Conservation (phyloP, 2,113 vertebrate species). For the Calyptomena viridis region DNA sequence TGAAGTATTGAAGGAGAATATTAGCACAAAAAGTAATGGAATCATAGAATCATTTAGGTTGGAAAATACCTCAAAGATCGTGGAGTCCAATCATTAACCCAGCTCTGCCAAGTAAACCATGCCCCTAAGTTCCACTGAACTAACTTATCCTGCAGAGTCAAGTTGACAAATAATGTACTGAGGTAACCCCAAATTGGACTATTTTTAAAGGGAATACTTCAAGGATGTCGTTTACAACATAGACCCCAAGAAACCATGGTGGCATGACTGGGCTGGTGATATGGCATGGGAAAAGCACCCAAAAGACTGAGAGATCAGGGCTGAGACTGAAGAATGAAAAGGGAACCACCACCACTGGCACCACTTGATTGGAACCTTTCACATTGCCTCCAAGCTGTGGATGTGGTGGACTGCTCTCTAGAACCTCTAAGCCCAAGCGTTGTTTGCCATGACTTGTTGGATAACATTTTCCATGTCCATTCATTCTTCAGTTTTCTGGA, state of each 20-base stretch:
- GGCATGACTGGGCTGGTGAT: background rate
- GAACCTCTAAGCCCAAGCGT: background rate
- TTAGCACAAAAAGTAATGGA: background rate
- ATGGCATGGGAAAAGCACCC: background rate
- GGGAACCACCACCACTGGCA: background rate
- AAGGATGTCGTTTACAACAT: background rate
- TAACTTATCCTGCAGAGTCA: background rate
- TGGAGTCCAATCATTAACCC: background rate
- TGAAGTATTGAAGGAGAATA: background rate
- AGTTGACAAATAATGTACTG: background rate
- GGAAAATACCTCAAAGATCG: background rate
- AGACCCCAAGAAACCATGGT: rapidly evolving
- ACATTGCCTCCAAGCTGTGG: background rate
- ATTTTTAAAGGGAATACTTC: background rate
- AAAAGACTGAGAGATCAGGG: background rate
- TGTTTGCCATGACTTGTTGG: background rate
- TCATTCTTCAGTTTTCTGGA: background rate
- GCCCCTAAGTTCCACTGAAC: background rate
- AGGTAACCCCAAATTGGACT: background rate
- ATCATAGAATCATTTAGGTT: background rate
- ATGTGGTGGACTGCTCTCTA: background rate
- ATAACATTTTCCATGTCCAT: background rate
- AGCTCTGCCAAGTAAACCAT: background rate
- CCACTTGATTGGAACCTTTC: background rate
- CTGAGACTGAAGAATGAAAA: background rate